Conservation (phyloP, 2,113 vertebrate species). For the Stigmatopora nigra region DNA sequence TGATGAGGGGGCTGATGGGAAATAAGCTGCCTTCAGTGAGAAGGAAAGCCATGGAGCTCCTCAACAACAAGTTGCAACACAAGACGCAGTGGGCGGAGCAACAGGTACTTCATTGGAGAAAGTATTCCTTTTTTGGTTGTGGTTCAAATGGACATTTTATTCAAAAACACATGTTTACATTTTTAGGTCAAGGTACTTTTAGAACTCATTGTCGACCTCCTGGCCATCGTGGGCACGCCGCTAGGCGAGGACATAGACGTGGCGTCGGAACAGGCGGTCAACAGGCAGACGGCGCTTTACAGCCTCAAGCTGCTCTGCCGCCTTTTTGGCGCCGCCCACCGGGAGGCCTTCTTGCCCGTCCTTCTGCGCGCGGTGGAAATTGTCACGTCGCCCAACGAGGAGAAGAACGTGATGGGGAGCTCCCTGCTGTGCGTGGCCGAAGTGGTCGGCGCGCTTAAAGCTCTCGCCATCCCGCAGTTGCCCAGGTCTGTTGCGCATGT, state of each 20-base stretch:
- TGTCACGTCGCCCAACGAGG: constrained; percentile 69
- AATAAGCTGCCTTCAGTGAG: constrained; percentile 81
- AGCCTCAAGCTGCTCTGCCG: constrained; percentile 91
- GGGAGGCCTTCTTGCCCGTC: constrained; percentile 74
- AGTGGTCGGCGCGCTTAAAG: constrained; percentile 72
- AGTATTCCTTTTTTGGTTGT: too few species aligned
- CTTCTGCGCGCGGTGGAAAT: constrained; percentile 70
- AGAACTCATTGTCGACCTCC: constrained; percentile 75
- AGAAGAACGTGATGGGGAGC: constrained; percentile 84
- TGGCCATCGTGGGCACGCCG: constrained; percentile 68
- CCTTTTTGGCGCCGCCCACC: constrained; percentile 75
- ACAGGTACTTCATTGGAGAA: constrained; percentile 53
- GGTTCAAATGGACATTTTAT: too few species aligned
- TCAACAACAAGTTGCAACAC: constrained; percentile 91
- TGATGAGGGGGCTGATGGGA: constrained; percentile 81
- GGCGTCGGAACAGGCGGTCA: constrained; percentile 81
- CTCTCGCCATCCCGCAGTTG: constrained; percentile 83
- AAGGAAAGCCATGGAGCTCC: constrained; percentile 90
- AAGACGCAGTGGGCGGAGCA: constrained; percentile 71
- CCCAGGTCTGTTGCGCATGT: constrained; percentile 70
- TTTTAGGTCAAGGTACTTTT: constrained; percentile 76
- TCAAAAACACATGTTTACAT: not conserved
- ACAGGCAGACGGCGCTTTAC: constrained; percentile 90
- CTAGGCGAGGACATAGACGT: constrained; percentile 18
- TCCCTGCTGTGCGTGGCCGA: constrained; percentile 90